A percentile compares a stretch with the other conserved stretches of the same genome.
These are phyloP conservation scores for Lepilemur septentrionalis DNA, from an alignment of 2,797 vertebrate species.

Conservation along the genomic window DNA sequence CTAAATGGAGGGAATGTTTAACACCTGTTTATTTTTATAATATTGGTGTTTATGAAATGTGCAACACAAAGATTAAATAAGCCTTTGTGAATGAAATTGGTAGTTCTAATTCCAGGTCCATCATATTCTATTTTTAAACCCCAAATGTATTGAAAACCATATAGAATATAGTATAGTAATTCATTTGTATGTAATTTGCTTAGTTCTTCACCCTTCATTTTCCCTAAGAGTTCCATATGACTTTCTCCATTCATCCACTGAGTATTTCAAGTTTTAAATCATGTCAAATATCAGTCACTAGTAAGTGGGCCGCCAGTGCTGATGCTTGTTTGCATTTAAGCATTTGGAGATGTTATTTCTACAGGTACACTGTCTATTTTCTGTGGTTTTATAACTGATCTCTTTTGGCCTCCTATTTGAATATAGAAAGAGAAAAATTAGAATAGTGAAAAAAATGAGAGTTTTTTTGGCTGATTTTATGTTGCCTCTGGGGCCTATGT, in stretches of 20 bases:
- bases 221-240: background rate
- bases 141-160: background rate
- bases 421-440: constrained; percentile 73
- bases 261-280: background rate
- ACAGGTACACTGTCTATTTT: constrained; percentile 49
- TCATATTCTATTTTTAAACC: background rate
- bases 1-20: background rate
- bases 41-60: background rate
- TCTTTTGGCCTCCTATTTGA: constrained; percentile 64
- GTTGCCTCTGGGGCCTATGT: constrained; percentile 63
- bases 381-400: constrained; percentile 70
- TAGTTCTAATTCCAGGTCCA: background rate
- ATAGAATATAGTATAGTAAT: background rate
- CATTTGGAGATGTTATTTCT: constrained; percentile 35
- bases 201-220: background rate
- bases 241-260: background rate
- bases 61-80: background rate
- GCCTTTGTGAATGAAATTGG: background rate
- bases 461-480: constrained; percentile 59
- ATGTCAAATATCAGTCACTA: background rate
- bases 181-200: background rate
- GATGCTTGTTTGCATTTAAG: background rate
- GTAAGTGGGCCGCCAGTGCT: background rate
- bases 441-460: constrained; percentile 24
- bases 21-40: background rate